phyloP scores from a whole-genome alignment of 2,888 invertebrate species.

The Eledone cirrhosa region DNA sequence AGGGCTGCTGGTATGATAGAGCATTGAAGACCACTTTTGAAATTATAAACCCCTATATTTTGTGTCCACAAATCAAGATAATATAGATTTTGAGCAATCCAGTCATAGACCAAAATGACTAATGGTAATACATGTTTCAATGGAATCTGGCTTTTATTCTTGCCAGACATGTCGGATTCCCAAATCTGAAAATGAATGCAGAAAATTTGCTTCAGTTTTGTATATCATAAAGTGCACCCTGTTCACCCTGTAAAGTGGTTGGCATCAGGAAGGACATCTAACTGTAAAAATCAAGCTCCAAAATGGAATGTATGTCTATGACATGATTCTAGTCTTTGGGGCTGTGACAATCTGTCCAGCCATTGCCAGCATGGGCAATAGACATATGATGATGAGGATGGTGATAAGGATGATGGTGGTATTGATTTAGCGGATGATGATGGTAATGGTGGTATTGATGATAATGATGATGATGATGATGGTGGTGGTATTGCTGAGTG shows the following conservation, averaged over 20 bases:
- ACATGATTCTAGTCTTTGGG: too few relatives aligned
- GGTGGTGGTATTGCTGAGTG: too few relatives aligned
- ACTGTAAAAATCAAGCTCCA: background rate
- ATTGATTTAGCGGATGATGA: too few relatives aligned
- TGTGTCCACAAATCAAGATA: too few relatives aligned
- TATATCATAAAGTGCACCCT: background rate
- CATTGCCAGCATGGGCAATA: too few relatives aligned
- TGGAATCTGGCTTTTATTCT: constrained; percentile 32
- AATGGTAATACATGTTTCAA: constrained; percentile 47
- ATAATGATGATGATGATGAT: too few relatives aligned
- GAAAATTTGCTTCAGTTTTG: background rate
- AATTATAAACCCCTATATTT: constrained; percentile 93
- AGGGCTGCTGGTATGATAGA: constrained; percentile 91
- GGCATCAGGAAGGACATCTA: background rate
- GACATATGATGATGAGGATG: too few relatives aligned
- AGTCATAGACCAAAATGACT: constrained; percentile 83
- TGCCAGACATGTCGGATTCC: constrained; percentile 37
- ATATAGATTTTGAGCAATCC: constrained; percentile 95
- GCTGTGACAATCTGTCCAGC: too few relatives aligned
- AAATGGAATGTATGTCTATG: background rate
- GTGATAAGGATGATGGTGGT: too few relatives aligned
- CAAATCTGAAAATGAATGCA: constrained; percentile 37
- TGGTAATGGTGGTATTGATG: too few relatives aligned
- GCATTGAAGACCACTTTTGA: constrained; percentile 86
- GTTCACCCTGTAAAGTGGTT: background rate